These are phyloP conservation scores for Phrynosoma blainvillii DNA, from an alignment of 2,113 vertebrate genomes.

Conservation along the genomic window DNA sequence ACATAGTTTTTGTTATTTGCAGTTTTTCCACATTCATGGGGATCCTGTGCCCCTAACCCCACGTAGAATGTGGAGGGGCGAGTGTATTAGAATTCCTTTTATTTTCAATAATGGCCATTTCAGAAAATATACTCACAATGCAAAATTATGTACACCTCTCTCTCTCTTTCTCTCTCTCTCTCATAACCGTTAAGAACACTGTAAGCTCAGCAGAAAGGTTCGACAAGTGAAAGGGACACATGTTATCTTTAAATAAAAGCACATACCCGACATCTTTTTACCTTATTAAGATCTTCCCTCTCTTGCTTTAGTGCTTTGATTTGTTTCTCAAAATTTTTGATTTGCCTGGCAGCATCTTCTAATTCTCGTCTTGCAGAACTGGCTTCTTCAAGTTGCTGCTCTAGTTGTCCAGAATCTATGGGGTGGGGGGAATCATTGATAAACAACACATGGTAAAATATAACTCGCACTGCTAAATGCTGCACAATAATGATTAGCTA, in stretches of 20 bases:
- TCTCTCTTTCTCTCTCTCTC: no score
- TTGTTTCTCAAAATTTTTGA: constrained; percentile 92
- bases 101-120: constrained; percentile 20
- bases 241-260: constrained; percentile 39
- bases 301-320: constrained; percentile 88
- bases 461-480: neutral
- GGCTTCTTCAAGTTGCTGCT: constrained; percentile 91
- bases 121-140: constrained; percentile 36
- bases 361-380: constrained; percentile 83
- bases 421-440: constrained; percentile 42
- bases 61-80: constrained; percentile 6
- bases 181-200: constrained; percentile 26
- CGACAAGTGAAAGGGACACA: constrained; percentile 6
- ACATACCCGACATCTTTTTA: constrained; percentile 66
- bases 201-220: constrained; percentile 29
- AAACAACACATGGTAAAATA: constrained; percentile 32
- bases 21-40: no score
- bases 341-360: constrained; percentile 90
- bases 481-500: neutral
- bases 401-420: constrained; percentile 87
- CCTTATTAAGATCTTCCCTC: constrained; percentile 93
- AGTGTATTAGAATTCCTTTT: constrained; percentile 6
- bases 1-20: no score
- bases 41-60: no score
- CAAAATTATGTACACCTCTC: constrained; percentile 25